These are phyloP conservation scores for Smittia aterrima DNA, from an alignment of 2,888 invertebrate genomes.

Conservation along the genomic window DNA sequence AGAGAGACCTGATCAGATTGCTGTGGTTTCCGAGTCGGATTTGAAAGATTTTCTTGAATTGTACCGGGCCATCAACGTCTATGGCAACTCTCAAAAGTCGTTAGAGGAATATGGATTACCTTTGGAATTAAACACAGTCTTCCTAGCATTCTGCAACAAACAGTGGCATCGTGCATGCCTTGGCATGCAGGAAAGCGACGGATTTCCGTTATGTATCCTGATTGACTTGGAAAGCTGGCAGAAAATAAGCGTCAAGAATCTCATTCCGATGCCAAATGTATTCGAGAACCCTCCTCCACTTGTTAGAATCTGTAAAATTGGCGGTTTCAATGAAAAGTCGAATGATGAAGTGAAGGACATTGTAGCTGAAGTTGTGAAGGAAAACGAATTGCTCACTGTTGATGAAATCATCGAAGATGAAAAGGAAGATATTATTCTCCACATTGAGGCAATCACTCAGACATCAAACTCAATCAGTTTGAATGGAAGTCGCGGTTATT, in stretches of 20 bases:
- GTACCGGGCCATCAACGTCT: not conserved
- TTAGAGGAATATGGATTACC: not conserved
- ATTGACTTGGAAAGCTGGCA: not conserved
- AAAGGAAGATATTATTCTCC: too few relatives aligned
- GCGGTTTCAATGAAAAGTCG: not conserved
- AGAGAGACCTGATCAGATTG: not conserved
- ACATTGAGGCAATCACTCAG: too few relatives aligned
- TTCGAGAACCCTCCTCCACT: not conserved
- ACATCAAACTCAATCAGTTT: too few relatives aligned
- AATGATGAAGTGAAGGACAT: not conserved
- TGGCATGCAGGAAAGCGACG: not conserved
- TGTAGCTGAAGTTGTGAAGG: not conserved
- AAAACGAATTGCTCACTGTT: too few relatives aligned
- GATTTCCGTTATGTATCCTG: not conserved
- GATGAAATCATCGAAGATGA: too few relatives aligned
- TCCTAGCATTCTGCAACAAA: not conserved
- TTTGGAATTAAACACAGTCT: not conserved
- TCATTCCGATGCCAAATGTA: constrained; percentile 1
- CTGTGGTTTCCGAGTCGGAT: not conserved
- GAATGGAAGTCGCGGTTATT: too few relatives aligned
- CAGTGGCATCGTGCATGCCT: constrained; percentile 31
- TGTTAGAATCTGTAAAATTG: not conserved
- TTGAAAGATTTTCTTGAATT: constrained; percentile 32
- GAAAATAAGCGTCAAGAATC: not conserved
- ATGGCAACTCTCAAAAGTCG: not conserved